phyloP scores from a whole-genome alignment of 2,797 vertebrate genomes.

The Limnodromus scolopaceus region DNA sequence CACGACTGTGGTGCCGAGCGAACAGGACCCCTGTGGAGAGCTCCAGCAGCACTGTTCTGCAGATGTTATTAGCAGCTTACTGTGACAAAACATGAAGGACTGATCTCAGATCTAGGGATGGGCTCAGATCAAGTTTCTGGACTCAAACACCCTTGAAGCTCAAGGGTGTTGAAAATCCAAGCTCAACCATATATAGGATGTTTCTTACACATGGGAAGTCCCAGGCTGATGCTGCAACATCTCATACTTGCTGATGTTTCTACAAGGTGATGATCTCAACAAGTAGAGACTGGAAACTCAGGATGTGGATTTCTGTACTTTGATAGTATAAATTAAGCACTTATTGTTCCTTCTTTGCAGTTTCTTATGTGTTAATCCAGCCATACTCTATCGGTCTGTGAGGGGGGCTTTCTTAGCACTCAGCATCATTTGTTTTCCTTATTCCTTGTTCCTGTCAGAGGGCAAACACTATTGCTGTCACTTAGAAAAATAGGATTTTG shows the following conservation, averaged over 20 bases:
- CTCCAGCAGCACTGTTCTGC: background rate
- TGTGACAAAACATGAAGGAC: background rate
- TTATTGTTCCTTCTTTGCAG: background rate
- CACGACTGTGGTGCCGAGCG: background rate
- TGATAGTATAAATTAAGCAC: background rate
- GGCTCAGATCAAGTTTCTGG: background rate
- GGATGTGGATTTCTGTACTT: background rate
- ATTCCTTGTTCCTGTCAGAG: conserved; percentile 35
- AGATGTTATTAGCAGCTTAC: conserved; percentile 10
- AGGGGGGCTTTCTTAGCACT: background rate
- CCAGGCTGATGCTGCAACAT: background rate
- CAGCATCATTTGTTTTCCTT: conserved; percentile 44
- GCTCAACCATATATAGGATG: background rate
- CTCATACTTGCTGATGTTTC: background rate
- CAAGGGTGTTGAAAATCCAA: background rate
- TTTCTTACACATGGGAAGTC: background rate
- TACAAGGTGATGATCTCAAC: background rate
- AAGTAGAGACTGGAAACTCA: background rate
- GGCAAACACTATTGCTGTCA: conserved; percentile 41
- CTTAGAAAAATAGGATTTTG: conserved; percentile 59
- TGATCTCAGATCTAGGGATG: background rate
- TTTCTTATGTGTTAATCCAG: background rate
- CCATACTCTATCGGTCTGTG: background rate
- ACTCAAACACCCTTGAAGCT: background rate
- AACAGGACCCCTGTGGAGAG: background rate